A percentile compares a stretch with the other conserved stretches of the same genome.
Evolutionary conservation across 2,113 vertebrate genomes (phyloP).

Genomic region (Chunga burmeisteri): DNA sequence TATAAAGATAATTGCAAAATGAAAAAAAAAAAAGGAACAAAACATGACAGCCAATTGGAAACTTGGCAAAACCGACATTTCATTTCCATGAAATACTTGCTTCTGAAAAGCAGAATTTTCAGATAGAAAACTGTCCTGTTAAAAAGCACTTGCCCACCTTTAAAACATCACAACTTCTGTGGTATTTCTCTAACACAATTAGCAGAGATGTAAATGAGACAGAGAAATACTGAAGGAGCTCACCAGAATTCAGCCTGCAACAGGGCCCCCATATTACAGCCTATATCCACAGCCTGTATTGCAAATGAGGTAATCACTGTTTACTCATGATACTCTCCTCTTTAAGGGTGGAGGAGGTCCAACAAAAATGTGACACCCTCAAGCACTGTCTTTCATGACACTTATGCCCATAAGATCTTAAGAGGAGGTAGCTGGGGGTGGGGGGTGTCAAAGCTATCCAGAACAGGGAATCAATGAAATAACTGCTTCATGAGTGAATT

Average conservation of each 20-base stretch:
- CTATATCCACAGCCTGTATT: not conserved
- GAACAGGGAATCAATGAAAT: not conserved
- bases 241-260: not conserved
- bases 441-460: not conserved
- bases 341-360: not conserved
- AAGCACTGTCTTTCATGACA: not conserved
- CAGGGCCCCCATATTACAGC: not conserved
- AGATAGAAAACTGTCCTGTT: not conserved
- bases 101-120: not conserved
- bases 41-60: not conserved
- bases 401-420: not conserved
- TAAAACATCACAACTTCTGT: fast-evolving
- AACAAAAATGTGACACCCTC: not conserved
- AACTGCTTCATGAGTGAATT: not conserved
- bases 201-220: not conserved
- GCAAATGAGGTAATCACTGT: not conserved
- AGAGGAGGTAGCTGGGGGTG: not conserved
- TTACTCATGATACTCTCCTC: not conserved
- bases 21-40: not conserved
- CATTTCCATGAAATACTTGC: not conserved
- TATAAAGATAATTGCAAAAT: not conserved
- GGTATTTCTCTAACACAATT: not conserved
- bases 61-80: not conserved
- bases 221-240: not conserved
- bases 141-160: not conserved